Conservation (phyloP, 2,888 invertebrate species). For the Andrena dorsata region DNA sequence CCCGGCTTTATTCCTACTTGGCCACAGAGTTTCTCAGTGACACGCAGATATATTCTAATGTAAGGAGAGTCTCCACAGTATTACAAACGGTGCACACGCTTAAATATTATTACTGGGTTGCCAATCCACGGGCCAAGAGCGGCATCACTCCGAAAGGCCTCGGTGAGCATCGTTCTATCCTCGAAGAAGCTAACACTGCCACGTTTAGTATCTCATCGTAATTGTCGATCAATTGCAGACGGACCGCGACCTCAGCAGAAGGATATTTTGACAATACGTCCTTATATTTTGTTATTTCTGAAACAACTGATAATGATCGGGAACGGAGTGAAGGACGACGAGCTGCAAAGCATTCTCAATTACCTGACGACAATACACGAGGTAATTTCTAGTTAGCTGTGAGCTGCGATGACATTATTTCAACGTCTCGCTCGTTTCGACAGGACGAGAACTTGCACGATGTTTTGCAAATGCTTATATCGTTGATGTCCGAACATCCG, state of each 20-base stretch:
- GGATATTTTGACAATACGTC: slow-evolving; percentile 96
- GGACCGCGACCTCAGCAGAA: slow-evolving; percentile 97
- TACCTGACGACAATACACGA: slow-evolving; percentile 99
- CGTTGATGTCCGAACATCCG: slow-evolving; percentile 99
- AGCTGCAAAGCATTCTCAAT: slow-evolving; percentile 98
- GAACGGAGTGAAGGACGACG: slow-evolving; percentile 99
- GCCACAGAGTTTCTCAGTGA: slow-evolving; percentile 99
- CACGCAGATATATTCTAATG: slow-evolving; percentile 98
- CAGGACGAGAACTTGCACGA: slow-evolving; percentile 99
- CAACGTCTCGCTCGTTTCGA: slow-evolving; percentile 66
- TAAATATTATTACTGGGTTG: slow-evolving; percentile 99
- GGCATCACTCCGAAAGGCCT: slow-evolving; percentile 97
- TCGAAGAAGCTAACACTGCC: background rate
- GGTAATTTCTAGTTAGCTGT: slow-evolving; percentile 85
- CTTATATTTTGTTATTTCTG: slow-evolving; percentile 97
- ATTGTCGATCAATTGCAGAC: slow-evolving; percentile 89
- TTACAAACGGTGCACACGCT: slow-evolving; percentile 99
- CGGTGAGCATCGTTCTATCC: slow-evolving; percentile 88
- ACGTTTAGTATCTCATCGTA: background rate
- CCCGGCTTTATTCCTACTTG: slow-evolving; percentile 97
- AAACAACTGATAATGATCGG: slow-evolving; percentile 98
- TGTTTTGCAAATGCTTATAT: slow-evolving; percentile 98
- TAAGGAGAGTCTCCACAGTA: slow-evolving; percentile 97
- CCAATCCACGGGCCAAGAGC: slow-evolving; percentile 97
- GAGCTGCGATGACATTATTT: background rate